Evolutionary conservation across 2,797 vertebrate species (phyloP).

Genomic region (Sardinella longiceps): DNA sequence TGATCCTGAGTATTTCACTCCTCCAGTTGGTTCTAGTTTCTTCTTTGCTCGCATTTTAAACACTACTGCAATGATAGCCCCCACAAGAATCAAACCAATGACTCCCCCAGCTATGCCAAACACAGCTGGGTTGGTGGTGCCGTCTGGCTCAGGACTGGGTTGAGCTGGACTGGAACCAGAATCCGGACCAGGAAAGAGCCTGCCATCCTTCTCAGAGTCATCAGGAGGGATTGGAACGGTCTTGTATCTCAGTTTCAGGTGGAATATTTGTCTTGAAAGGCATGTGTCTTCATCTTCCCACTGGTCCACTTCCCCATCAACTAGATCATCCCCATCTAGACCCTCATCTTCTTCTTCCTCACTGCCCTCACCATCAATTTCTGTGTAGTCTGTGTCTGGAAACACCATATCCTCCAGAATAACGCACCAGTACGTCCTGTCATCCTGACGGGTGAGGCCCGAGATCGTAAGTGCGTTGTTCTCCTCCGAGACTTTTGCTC

Average conservation of each 20-base stretch:
- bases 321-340: not conserved
- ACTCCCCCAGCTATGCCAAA: conserved; percentile 45
- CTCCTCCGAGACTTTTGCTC: conserved; percentile 46
- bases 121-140: not conserved
- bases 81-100: conserved; percentile 50
- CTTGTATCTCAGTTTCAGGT: conserved; percentile 35
- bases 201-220: no score
- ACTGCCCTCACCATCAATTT: not conserved
- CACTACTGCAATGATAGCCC: conserved; percentile 36
- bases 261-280: conserved; percentile 59
- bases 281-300: conserved; percentile 48
- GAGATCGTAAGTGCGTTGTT: conserved; percentile 55
- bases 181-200: no score
- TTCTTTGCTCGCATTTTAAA: conserved; percentile 46
- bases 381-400: not conserved
- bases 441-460: conserved; percentile 48
- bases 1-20: not conserved
- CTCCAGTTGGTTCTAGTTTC: not conserved
- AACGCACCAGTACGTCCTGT: conserved; percentile 64
- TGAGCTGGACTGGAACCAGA: not conserved
- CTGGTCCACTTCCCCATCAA: not conserved
- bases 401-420: conserved; percentile 41
- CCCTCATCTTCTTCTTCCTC: not conserved
- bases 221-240: not conserved
- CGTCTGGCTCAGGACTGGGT: not conserved